Conservation (phyloP, 37 sponge, comb jelly and placozoan species). For the Hormiphora californensis region DNA sequence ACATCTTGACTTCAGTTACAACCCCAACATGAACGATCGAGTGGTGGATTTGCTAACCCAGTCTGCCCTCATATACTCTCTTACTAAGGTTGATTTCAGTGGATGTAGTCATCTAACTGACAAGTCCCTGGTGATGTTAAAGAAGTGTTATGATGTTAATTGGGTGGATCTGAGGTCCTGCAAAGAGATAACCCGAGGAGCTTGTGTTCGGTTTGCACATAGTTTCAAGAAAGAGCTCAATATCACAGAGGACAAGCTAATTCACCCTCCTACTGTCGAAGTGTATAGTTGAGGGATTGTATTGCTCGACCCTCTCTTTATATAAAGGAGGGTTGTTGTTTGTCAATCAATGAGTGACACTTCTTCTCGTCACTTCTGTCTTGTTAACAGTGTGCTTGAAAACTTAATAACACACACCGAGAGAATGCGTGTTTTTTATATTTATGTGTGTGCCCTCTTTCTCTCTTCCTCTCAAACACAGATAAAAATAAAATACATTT, state of each 20-base stretch:
- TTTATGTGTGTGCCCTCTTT: too few species aligned
- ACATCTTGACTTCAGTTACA: constrained; percentile 39
- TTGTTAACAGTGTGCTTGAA: too few species aligned
- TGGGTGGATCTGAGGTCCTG: constrained; percentile 51
- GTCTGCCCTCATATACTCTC: constrained; percentile 30
- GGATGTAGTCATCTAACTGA: constrained; percentile 36
- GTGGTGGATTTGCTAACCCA: not conserved
- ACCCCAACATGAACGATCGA: constrained; percentile 39
- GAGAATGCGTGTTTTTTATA: too few species aligned
- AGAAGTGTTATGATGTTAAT: constrained; percentile 39
- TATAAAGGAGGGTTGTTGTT: too few species aligned
- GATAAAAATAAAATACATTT: too few species aligned
- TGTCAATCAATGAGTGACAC: too few species aligned
- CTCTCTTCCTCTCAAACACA: too few species aligned
- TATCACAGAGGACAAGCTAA: constrained; percentile 50
- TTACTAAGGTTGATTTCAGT: constrained; percentile 46
- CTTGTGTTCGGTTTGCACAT: constrained; percentile 47
- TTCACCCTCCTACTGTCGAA: constrained; percentile 31
- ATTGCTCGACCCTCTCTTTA: not conserved
- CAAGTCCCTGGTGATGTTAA: constrained; percentile 25
- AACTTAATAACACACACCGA: too few species aligned
- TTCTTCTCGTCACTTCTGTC: too few species aligned
- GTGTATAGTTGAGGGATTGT: not conserved
- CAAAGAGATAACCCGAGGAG: constrained; percentile 17
- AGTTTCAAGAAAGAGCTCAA: constrained; percentile 27